These are phyloP conservation scores for Alloplasta piceator DNA, from an alignment of 2,888 invertebrate species.

Conservation along the genomic window DNA sequence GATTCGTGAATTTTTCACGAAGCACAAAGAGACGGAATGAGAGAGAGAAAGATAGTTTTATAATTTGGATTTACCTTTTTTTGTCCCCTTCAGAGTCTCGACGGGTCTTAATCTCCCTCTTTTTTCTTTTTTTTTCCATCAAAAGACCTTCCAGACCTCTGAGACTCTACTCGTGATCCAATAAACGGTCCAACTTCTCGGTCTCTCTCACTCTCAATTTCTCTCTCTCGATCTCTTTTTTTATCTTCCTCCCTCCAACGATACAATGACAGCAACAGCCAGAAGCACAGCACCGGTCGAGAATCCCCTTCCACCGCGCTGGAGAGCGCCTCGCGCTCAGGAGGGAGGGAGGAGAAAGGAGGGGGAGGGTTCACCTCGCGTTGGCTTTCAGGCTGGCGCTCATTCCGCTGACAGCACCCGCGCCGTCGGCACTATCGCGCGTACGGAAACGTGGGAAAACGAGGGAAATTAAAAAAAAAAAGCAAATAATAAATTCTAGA, in stretches of 20 bases:
- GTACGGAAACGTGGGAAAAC: not conserved
- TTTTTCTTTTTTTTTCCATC: slow-evolving; percentile 13
- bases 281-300: slow-evolving; percentile 45
- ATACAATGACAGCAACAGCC: slow-evolving; percentile 44
- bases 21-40: slow-evolving; percentile 3
- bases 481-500: not conserved
- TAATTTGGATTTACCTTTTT: slow-evolving; percentile 44
- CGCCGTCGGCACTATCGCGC: slow-evolving; percentile 57
- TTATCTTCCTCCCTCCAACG: slow-evolving; percentile 34
- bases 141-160: slow-evolving; percentile 45
- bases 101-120: slow-evolving; percentile 33
- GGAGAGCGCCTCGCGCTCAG: slow-evolving; percentile 67
- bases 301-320: slow-evolving; percentile 59
- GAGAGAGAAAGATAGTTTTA: slow-evolving; percentile 2
- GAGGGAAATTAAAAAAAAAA: not conserved
- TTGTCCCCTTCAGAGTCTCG: slow-evolving; percentile 1
- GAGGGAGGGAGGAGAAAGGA: too few relatives aligned
- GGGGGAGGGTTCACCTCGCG: slow-evolving; percentile 45
- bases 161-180: slow-evolving; percentile 65
- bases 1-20: slow-evolving; percentile 10
- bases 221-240: slow-evolving; percentile 22
- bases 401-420: slow-evolving; percentile 79
- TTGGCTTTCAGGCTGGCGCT: slow-evolving; percentile 60
- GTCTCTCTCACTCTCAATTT: slow-evolving; percentile 51
- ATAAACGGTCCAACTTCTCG: slow-evolving; percentile 62